These are phyloP conservation scores for Drosophila silvestris DNA, from an alignment of 2,888 invertebrate genomes.

Conservation along the genomic window DNA sequence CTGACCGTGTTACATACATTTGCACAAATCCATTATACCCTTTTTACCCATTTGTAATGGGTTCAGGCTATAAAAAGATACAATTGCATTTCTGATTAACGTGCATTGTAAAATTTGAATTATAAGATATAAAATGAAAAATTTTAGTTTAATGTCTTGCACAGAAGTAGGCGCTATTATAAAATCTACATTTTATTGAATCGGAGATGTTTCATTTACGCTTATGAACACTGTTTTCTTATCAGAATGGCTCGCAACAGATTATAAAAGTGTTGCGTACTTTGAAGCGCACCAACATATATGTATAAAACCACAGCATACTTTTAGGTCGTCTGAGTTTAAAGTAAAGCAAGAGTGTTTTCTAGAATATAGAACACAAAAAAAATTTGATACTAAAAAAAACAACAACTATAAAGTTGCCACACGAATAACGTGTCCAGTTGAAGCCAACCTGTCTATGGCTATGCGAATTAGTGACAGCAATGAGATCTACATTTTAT, in stretches of 20 bases:
- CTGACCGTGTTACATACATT: no score
- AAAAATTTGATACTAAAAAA: no score
- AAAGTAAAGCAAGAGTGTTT: background rate
- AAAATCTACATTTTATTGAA: no score
- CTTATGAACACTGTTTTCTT: background rate
- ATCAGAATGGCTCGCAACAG: background rate
- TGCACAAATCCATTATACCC: no score
- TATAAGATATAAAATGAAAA: background rate
- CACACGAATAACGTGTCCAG: background rate
- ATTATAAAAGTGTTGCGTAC: background rate
- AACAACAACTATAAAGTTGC: background rate
- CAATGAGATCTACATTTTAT: slow-evolving; percentile 7
- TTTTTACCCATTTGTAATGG: no score
- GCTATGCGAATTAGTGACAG: background rate
- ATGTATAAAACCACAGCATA: background rate
- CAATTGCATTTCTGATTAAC: background rate
- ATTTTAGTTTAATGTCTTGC: no score
- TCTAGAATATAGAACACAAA: background rate
- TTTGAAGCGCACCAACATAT: background rate
- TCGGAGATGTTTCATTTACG: background rate
- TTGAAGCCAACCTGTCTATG: background rate
- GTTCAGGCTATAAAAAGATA: background rate
- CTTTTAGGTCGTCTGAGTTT: background rate
- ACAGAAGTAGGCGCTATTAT: no score
- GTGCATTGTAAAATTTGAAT: background rate